Base-by-base conservation (phyloP, 53 echinoderm and acorn worm species). In the Antedon mediterranea region DNA sequence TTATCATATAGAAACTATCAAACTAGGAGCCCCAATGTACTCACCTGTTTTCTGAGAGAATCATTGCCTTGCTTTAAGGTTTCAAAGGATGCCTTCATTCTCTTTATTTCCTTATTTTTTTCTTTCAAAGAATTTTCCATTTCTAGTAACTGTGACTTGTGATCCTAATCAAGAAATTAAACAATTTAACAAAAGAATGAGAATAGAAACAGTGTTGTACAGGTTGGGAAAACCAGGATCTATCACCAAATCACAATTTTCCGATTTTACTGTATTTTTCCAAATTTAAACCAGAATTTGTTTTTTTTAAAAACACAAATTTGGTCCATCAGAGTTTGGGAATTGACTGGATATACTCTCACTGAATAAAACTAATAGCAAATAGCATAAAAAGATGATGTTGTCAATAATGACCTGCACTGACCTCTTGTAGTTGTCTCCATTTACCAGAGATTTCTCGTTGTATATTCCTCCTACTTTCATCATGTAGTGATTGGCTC, bases 61-160 rank as follows among this genome's bases (percentile, higher is more conserved):
- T 95, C 95, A 70, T 95, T 95, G 73, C 89, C 89, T 34, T 95
- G 91, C 74, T 95, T 95, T 70, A 91, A 79, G 0, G 89, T 95
- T 27, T 91, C 89, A 87, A 95, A 95, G 4, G 95, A 91, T 33
- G 85, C 83, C 76, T 87, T 95, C 32, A 89, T 74, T 43, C 95
- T 85, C 71, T 82, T 95, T 33, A 79, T 87, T 75, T 95, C 95
- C 34, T 89, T 91, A 32, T 71, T 87, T 73, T 78, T 78, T 30
- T 91, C 91, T 31, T 83, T 84, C 41, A 94, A 76, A 28, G 83
- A 84, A 33, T 78, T 74, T 13, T 86, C 79, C 77, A 91, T 74
- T 72, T 91, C 84, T 14, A 34, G 74, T 11, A 86, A 74, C 44
- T 89, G 84, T 80, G 77, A 81, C 27, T 87, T 79, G 34, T 94